Conservation (phyloP, 2,113 vertebrate genomes). For the Apteryx mantelli region DNA sequence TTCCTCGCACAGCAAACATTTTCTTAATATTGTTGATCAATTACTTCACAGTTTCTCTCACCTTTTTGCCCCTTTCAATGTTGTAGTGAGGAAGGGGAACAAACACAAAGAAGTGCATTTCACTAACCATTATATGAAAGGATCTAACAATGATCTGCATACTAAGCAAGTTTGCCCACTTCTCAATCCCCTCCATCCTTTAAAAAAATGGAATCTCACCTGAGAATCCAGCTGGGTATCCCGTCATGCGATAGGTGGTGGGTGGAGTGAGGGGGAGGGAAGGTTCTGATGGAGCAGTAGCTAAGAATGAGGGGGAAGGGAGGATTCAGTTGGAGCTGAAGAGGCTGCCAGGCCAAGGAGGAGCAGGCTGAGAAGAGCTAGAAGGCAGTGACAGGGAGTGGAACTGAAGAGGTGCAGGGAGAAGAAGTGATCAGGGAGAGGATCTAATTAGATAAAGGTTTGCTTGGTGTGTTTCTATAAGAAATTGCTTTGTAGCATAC, state of each 20-base stretch:
- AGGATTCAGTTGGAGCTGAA: slow-evolving; percentile 64
- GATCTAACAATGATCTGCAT: not conserved
- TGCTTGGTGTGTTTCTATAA: not conserved
- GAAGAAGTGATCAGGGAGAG: not conserved
- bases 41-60: not conserved
- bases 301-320: slow-evolving; percentile 70
- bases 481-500: not conserved
- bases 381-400: slow-evolving; percentile 32
- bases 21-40: not conserved
- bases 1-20: not conserved
- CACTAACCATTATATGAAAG: not conserved
- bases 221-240: slow-evolving; percentile 67
- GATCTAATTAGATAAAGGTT: slow-evolving; percentile 12
- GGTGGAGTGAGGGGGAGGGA: slow-evolving; percentile 49
- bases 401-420: slow-evolving; percentile 28
- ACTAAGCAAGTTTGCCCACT: not conserved
- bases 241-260: slow-evolving; percentile 50
- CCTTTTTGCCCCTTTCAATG: not conserved
- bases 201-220: slow-evolving; percentile 68
- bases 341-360: slow-evolving; percentile 55
- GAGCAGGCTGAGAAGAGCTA: slow-evolving; percentile 62
- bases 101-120: not conserved
- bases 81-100: not conserved
- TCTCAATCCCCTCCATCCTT: slow-evolving; percentile 7
- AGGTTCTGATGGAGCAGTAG: slow-evolving; percentile 68